phyloP scores from a whole-genome alignment of 2,797 vertebrate species.

The Chromis chromis region DNA sequence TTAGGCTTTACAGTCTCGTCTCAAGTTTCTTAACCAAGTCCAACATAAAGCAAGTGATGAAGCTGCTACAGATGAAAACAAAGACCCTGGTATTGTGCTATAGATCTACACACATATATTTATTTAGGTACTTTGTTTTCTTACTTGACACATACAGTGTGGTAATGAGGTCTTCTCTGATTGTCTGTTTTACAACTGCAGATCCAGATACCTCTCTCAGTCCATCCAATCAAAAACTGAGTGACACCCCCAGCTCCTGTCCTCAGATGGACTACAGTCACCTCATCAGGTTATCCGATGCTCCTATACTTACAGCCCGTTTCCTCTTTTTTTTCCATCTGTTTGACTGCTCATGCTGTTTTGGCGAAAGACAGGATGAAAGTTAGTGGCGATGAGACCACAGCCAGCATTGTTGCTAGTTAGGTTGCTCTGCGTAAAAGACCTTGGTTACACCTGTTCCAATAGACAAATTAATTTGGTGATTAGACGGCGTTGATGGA shows the following conservation, averaged over 20 bases:
- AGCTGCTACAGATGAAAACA: slow-evolving; percentile 7
- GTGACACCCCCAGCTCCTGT: background rate
- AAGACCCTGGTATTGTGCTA: slow-evolving; percentile 56
- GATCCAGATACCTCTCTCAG: slow-evolving; percentile 20
- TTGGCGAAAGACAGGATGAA: background rate
- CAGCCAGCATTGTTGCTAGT: background rate
- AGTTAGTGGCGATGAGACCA: background rate
- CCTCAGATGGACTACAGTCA: slow-evolving; percentile 64
- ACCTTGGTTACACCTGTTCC: background rate
- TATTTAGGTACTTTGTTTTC: background rate
- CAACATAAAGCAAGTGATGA: slow-evolving; percentile 52
- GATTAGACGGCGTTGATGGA: slow-evolving; percentile 4
- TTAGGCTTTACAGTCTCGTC: slow-evolving; percentile 88
- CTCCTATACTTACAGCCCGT: background rate
- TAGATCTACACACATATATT: background rate
- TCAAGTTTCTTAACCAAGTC: slow-evolving; percentile 82
- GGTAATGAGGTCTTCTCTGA: slow-evolving; percentile 3
- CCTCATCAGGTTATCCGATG: slow-evolving; percentile 69
- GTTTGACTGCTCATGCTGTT: slow-evolving; percentile 1
- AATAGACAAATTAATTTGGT: slow-evolving; percentile 16
- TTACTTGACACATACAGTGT: background rate
- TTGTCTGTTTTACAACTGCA: slow-evolving; percentile 49
- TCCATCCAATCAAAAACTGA: slow-evolving; percentile 31
- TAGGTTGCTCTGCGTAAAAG: background rate
- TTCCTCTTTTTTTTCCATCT: background rate